These are phyloP conservation scores for Nephrotoma flavescens DNA, from an alignment of 2,888 invertebrate species.

Conservation along the genomic window DNA sequence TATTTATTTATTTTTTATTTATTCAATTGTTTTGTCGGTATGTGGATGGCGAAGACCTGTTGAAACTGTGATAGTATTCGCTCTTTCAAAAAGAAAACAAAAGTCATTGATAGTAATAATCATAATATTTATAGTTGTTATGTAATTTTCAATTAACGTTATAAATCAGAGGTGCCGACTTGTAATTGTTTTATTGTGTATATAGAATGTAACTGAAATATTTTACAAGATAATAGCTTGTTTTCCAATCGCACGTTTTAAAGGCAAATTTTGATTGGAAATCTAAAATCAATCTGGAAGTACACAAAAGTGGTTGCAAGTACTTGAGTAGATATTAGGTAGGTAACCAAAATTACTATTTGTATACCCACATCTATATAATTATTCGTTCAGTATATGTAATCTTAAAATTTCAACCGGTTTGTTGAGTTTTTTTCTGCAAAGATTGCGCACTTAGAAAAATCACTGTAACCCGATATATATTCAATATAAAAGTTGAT, in stretches of 20 bases:
- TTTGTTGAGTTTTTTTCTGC: background rate
- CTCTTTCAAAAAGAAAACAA: background rate
- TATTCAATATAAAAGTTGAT: background rate
- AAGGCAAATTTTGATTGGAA: too few relatives aligned
- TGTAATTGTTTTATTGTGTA: background rate
- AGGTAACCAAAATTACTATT: background rate
- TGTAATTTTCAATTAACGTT: background rate
- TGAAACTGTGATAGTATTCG: background rate
- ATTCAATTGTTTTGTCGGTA: background rate
- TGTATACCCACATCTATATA: background rate
- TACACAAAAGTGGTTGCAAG: too few relatives aligned
- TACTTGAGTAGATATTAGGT: background rate
- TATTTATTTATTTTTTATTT: background rate
- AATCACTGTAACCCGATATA: background rate
- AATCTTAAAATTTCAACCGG: background rate
- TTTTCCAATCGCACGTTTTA: too few relatives aligned
- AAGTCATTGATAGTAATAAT: background rate
- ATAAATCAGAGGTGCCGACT: background rate
- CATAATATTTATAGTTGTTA: background rate
- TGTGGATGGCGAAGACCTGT: conserved; percentile 2
- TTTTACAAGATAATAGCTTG: too few relatives aligned
- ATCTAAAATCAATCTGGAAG: too few relatives aligned
- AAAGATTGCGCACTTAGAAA: background rate
- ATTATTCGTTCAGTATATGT: background rate
- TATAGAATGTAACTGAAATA: background rate